These are phyloP conservation scores for Clinocottus analis DNA, from an alignment of 2,113 vertebrate genomes.

Conservation along the genomic window DNA sequence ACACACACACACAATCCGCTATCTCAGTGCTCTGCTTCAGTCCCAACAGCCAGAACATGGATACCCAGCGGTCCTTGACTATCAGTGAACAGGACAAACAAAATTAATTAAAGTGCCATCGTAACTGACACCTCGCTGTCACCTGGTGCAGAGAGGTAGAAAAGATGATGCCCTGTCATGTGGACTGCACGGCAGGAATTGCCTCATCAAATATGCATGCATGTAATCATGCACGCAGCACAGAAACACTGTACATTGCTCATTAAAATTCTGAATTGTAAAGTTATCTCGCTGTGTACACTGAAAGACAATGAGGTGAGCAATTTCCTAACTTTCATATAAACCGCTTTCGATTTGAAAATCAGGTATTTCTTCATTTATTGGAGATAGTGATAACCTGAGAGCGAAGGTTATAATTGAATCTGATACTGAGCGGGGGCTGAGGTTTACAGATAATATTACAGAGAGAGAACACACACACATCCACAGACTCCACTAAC, in stretches of 20 bases:
- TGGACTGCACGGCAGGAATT: constrained; percentile 36
- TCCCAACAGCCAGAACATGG: constrained; percentile 68
- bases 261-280: constrained; percentile 27
- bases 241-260: constrained; percentile 40
- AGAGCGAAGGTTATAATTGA: constrained; percentile 19
- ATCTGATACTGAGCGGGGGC: constrained; percentile 22
- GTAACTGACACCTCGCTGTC: constrained; percentile 83
- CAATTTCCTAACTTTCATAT: neutral
- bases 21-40: constrained; percentile 58
- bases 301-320: neutral
- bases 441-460: constrained; percentile 6
- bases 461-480: constrained; percentile 19
- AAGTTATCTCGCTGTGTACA: neutral
- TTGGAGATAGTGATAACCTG: neutral
- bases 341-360: constrained; percentile 5
- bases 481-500: constrained; percentile 21
- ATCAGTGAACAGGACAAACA: constrained; percentile 85
- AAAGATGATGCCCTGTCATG: constrained; percentile 75
- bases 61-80: constrained; percentile 78
- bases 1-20: constrained; percentile 23
- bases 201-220: constrained; percentile 62
- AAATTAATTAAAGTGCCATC: constrained; percentile 86
- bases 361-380: neutral
- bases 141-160: constrained; percentile 81
- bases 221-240: constrained; percentile 47